A percentile compares a stretch with the other conserved stretches of the same genome.
These are phyloP conservation scores for Podocnemis expansa DNA, from an alignment of 2,113 vertebrate genomes.

Conservation along the genomic window DNA sequence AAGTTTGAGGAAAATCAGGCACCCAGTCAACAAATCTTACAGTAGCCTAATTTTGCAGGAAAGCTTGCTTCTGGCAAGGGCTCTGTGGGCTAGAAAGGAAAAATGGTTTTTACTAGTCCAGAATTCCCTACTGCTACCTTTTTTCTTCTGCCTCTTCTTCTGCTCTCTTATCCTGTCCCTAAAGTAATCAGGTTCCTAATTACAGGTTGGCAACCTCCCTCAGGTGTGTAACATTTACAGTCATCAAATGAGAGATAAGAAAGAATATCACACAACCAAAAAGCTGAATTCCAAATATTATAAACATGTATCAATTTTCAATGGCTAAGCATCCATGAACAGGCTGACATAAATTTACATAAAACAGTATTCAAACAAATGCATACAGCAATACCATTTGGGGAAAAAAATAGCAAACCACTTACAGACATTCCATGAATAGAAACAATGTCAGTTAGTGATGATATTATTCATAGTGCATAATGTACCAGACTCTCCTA, in stretches of 20 bases:
- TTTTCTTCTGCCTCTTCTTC: background rate
- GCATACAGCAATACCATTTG: background rate
- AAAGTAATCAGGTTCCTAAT: background rate
- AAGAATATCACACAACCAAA: background rate
- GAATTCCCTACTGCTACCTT: background rate
- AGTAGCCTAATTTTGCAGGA: background rate
- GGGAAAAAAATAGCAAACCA: background rate
- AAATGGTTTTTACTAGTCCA: background rate
- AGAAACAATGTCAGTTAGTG: background rate
- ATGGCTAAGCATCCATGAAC: background rate
- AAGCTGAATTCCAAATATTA: background rate
- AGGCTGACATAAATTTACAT: background rate
- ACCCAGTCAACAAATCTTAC: background rate
- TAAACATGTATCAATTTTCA: background rate
- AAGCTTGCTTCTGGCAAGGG: background rate
- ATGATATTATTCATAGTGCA: background rate
- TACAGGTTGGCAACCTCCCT: background rate
- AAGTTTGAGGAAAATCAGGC: background rate
- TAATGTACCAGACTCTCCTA: background rate
- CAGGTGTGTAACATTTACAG: background rate
- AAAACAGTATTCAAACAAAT: background rate
- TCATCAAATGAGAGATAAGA: background rate
- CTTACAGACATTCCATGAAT: background rate
- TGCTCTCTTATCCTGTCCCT: background rate
- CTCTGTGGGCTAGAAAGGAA: background rate